Base-by-base conservation (phyloP, 2,888 invertebrate species). In the Protodeltote pygarga region DNA sequence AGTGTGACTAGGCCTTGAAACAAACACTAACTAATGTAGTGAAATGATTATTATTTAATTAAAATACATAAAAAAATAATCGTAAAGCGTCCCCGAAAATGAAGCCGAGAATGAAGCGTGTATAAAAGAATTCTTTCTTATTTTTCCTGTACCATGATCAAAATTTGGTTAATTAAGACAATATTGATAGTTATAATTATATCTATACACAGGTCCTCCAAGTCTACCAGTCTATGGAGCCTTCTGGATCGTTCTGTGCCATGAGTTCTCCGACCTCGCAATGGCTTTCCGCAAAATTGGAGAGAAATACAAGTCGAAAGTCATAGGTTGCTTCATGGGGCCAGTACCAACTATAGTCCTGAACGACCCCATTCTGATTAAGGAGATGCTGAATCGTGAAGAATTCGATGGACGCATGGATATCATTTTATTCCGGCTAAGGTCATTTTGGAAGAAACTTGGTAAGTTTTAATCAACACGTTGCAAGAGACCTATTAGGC, bases 391-490 rank as follows among this genome's bases (percentile, higher is more conserved):
- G 0, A 81, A 83, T 19, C 88, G 92, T n/a, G 92, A 92, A 9
- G 94, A 93, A 32, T 94, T 94, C 39, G 94, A 94, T 71, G 95
- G 95, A 1, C 88, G 95, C 19, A 79, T 93, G 45, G 89, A 92
- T 25, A 75, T 92, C 2, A 87, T 87, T 47, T 8, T 93, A 0
- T 77, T 83, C 1, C 77, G 92, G 21, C 78, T 93, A 32, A 84
- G 95, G 40, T 93, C 94, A 31, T 93, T 83, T 52, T 93, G 93
- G 81, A 88, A 93, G 64, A 83, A 81, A 60, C 71, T 93, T n/a
- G 93, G 93, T 93, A 68, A 82, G 78, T 69, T 10, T 20, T 28
- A 17, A 4, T 0, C 3, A 15, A n/a, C n/a, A n/a, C n/a, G n/a
- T n/a, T n/a, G n/a, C n/a, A n/a, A n/a, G n/a, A n/a, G n/a, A n/a